Base-by-base conservation (phyloP, 92 coral and sea anemone species). In the Parazoanthus swiftii region DNA sequence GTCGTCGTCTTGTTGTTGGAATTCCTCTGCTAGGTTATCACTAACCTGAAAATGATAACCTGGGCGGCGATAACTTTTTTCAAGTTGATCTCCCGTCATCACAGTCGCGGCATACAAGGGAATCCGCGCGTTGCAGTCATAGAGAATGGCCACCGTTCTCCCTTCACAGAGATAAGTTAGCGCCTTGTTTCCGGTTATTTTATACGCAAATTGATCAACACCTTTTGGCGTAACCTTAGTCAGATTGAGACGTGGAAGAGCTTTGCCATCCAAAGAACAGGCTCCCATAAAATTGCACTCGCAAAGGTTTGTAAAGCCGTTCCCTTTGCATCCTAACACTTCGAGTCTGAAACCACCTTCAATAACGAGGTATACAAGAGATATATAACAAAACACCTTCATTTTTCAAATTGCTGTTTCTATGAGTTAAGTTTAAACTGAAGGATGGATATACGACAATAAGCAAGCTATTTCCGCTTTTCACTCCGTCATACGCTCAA, bases 71-170 rank as follows among this genome's bases (percentile, higher is more conserved):
- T 66, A 56, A 7, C 21, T 46, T 1, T 20, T 11, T 50, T 48
- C 21, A 4, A 88, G 43, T 68, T 88, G 90, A 8, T 79, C 77
- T 36, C 86, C 90, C 8, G 56, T 16, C 46, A 71, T 86, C 35
- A 74, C 75, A 74, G 82, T 86, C 70, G 89, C 74, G 44, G 89
- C 58, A 54, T 48, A 88, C 50, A 88, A n/a, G 20, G 90, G 90
- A 21, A 88, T 88, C 42, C 42, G 42, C 42, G 42, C 42, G 42
- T 39, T 39, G 42, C 42, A 39, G 42, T 39, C 42, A 4, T 39
- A 39, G 42, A 39, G 42, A 39, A 39, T 39, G 42, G 42, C 42
- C 42, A 39, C 42, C 42, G 42, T 71, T 3, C 11, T 39, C 18
- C 46, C 86, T 75, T 39, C 42, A 39, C 42, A 39, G 42, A 39